Evolutionary conservation across 2,113 vertebrate genomes (phyloP).

Genomic region (Protomyctophum bolini): DNA sequence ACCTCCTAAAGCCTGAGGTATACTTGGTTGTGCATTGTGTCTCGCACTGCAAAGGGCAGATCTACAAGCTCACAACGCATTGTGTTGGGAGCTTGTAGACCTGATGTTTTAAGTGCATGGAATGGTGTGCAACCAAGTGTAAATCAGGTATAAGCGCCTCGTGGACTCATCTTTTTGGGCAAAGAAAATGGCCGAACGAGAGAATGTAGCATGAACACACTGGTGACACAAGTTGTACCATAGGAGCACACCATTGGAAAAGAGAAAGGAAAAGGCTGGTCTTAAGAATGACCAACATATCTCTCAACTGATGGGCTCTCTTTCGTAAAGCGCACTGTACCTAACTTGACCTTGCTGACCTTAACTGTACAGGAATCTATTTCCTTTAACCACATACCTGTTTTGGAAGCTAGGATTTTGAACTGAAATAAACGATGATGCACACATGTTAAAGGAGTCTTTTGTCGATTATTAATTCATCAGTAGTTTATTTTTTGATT

Average conservation of each 20-base stretch:
- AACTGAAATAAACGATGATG: slow-evolving; percentile 95
- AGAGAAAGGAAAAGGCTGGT: slow-evolving; percentile 29
- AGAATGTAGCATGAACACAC: slow-evolving; percentile 74
- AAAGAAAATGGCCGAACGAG: slow-evolving; percentile 30
- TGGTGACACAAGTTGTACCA: slow-evolving; percentile 45
- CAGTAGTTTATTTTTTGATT: slow-evolving; percentile 15
- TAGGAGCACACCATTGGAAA: slow-evolving; percentile 51
- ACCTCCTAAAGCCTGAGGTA: slow-evolving; percentile 24
- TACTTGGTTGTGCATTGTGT: too few species aligned
- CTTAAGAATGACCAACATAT: slow-evolving; percentile 45
- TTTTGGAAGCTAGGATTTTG: slow-evolving; percentile 86
- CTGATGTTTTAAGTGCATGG: too few species aligned
- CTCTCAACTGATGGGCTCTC: slow-evolving; percentile 50
- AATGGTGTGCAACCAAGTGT: too few species aligned
- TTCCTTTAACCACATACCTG: slow-evolving; percentile 72
- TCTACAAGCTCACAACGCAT: too few species aligned
- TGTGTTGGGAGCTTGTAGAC: too few species aligned
- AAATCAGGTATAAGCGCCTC: slow-evolving; percentile 27
- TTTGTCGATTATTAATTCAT: slow-evolving; percentile 6
- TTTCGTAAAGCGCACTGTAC: slow-evolving; percentile 67
- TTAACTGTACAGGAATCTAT: slow-evolving; percentile 77
- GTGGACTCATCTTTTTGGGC: slow-evolving; percentile 46
- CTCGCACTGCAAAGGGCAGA: too few species aligned
- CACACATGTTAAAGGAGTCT: slow-evolving; percentile 78
- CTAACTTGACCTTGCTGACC: slow-evolving; percentile 70